phyloP scores from a whole-genome alignment of 2,888 invertebrate genomes.

The Gymnoscelis rufifasciata region DNA sequence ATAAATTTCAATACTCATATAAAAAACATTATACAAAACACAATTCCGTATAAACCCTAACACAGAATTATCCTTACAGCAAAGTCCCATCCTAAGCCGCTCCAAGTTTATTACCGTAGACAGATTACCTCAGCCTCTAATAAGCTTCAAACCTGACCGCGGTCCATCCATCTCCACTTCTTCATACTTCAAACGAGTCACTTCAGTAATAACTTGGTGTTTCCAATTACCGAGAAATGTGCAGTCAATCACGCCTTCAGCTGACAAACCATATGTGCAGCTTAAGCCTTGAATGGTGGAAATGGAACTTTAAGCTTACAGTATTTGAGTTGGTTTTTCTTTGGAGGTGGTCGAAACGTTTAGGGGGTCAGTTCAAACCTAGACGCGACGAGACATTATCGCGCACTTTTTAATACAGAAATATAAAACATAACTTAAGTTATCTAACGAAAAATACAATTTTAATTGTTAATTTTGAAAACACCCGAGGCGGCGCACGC shows the following conservation, averaged over 20 bases:
- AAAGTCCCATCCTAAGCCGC: conserved; percentile 1
- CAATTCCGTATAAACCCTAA: background rate
- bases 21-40: background rate
- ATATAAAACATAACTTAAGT: too few species aligned
- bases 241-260: conserved; percentile 53
- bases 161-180: conserved; percentile 25
- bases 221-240: conserved; percentile 59
- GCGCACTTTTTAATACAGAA: too few species aligned
- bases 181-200: conserved; percentile 38
- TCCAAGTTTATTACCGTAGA: conserved; percentile 16
- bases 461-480: too few species aligned
- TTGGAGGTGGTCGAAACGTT: background rate
- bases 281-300: too few species aligned
- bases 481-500: too few species aligned
- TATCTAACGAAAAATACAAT: too few species aligned
- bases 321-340: background rate
- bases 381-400: too few species aligned
- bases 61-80: background rate
- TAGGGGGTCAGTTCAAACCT: too few species aligned
- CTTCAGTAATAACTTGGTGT: conserved; percentile 45
- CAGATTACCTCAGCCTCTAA: conserved; percentile 22
- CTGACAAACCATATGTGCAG: conserved; percentile 46
- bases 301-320: background rate
- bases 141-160: conserved; percentile 25
- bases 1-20: background rate